Evolutionary conservation across 1,140 invertebrate genomes (phyloP).

Genomic region (Dendroctonus valens): DNA sequence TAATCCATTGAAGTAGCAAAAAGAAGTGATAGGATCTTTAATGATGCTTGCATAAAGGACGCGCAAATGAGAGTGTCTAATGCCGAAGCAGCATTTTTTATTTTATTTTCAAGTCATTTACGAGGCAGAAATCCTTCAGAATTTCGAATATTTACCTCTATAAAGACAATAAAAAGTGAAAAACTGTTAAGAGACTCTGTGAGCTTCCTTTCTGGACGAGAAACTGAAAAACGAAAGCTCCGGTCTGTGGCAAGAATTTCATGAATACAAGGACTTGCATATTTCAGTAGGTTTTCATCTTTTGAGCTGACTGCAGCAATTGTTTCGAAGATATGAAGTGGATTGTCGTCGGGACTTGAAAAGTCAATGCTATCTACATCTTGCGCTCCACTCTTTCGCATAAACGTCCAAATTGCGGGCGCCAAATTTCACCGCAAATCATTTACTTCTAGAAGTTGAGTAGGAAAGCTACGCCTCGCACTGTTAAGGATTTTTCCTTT

Average conservation of each 20-base stretch:
- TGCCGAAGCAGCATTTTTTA: constrained; percentile 12
- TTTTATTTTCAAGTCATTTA: constrained; percentile 30
- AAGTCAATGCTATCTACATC: constrained; percentile 17
- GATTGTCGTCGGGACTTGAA: constrained; percentile 21
- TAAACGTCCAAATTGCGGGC: too few species aligned
- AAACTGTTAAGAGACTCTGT: constrained; percentile 10
- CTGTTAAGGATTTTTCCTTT: too few species aligned
- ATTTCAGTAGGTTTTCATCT: constrained; percentile 31
- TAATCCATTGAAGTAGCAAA: constrained; percentile 30
- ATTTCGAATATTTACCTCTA: constrained; percentile 29
- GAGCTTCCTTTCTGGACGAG: constrained; percentile 15
- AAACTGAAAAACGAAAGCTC: constrained; percentile 18
- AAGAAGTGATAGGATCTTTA: constrained; percentile 29
- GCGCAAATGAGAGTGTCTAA: constrained; percentile 28
- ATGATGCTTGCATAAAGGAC: constrained; percentile 25
- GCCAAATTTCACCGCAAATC: too few species aligned
- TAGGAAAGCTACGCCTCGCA: too few species aligned
- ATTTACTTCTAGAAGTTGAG: too few species aligned
- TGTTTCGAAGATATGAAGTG: constrained; percentile 26
- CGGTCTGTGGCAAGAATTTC: constrained; percentile 23
- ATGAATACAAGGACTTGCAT: constrained; percentile 30
- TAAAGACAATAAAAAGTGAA: constrained; percentile 29
- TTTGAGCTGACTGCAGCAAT: constrained; percentile 24
- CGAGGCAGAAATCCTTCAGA: constrained; percentile 27
- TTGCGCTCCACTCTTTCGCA: too few species aligned